phyloP scores from a whole-genome alignment of 1,140 invertebrate genomes.

The Drosophila neocordata region DNA sequence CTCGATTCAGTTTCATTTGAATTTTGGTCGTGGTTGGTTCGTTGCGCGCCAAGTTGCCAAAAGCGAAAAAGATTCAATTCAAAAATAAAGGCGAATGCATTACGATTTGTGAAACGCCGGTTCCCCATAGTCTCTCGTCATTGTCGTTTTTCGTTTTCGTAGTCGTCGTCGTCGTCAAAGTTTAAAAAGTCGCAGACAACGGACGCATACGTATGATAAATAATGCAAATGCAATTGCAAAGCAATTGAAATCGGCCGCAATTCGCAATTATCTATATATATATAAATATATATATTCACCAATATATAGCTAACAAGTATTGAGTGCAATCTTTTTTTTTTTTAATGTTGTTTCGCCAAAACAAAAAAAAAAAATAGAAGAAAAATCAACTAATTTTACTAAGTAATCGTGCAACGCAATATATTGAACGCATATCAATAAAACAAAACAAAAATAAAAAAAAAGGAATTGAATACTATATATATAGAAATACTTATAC shows the following conservation, averaged over 20 bases:
- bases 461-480: slow-evolving; percentile 45
- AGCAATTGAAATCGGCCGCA: slow-evolving; percentile 23
- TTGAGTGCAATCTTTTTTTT: slow-evolving; percentile 38
- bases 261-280: not conserved
- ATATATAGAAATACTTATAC: not conserved
- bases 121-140: not conserved
- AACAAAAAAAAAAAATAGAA: slow-evolving; percentile 13
- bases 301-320: slow-evolving; percentile 5
- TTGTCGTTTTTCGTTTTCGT: too few relatives aligned
- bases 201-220: slow-evolving; percentile 11
- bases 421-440: slow-evolving; percentile 40
- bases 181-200: not conserved
- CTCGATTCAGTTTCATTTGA: slow-evolving; percentile 2
- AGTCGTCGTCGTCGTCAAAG: too few relatives aligned
- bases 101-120: slow-evolving; percentile 21
- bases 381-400: slow-evolving; percentile 17
- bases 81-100: slow-evolving; percentile 11
- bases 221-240: slow-evolving; percentile 50
- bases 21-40: slow-evolving; percentile 38
- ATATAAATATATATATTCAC: slow-evolving; percentile 14
- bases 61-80: slow-evolving; percentile 10
- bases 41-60: slow-evolving; percentile 30
- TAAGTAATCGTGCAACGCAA: slow-evolving; percentile 18
- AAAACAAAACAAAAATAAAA: not conserved
- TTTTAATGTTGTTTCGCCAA: slow-evolving; percentile 11